Percentiles rank a stretch among this genome's conserved stretches.
Conservation (phyloP, 2,888 invertebrate genomes). For the Xestobium rufovillosum region DNA sequence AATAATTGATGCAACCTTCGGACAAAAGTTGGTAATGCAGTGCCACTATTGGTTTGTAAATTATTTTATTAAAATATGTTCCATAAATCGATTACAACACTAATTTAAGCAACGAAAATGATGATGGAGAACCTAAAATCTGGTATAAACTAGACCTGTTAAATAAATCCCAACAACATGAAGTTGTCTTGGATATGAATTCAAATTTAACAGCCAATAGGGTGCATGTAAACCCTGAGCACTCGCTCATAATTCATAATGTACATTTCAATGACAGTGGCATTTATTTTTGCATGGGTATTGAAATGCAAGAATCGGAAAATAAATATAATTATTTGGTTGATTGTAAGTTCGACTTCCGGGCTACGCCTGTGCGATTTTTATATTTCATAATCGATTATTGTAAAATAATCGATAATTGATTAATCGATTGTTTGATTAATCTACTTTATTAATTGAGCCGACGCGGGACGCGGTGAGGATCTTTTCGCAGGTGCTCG, state of each 20-base stretch:
- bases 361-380: too few relatives aligned
- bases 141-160: conserved; percentile 46
- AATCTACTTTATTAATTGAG: too few relatives aligned
- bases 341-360: conserved; percentile 42
- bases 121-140: conserved; percentile 42
- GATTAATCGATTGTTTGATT: too few relatives aligned
- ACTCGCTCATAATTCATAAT: conserved; percentile 43
- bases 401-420: too few relatives aligned
- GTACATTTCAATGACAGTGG: conserved; percentile 42
- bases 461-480: too few relatives aligned
- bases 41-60: conserved; percentile 46
- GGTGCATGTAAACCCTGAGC: conserved; percentile 42
- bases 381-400: too few relatives aligned
- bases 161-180: conserved; percentile 32
- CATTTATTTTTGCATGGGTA: conserved; percentile 46
- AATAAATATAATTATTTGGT: conserved; percentile 46
- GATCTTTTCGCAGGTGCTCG: too few relatives aligned
- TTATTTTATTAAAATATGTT: conserved; percentile 4
- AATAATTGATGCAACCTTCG: conserved; percentile 41
- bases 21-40: conserved; percentile 42
- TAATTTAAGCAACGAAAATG: conserved; percentile 37
- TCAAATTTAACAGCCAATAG: conserved; percentile 42
- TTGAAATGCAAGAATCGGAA: conserved; percentile 37
- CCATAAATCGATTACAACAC: too few relatives aligned
- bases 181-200: conserved; percentile 45